Conservation (phyloP, 2,888 invertebrate species). For the Aradus depressus region DNA sequence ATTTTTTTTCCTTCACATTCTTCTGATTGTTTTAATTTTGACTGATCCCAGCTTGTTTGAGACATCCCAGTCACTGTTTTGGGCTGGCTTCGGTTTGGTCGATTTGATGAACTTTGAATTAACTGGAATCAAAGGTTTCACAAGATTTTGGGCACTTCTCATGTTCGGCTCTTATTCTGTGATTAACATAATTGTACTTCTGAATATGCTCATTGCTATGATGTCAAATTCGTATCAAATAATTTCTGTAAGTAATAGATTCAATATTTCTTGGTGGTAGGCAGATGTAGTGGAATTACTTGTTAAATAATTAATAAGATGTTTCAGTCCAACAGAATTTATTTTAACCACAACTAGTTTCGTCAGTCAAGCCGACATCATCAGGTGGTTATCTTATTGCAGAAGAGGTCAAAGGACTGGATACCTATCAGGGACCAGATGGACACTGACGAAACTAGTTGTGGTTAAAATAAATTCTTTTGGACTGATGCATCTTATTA, state of each 20-base stretch:
- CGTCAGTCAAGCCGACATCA: too few relatives aligned
- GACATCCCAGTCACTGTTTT: constrained; percentile 93
- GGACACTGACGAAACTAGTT: too few relatives aligned
- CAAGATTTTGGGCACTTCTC: constrained; percentile 89
- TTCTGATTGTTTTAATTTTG: constrained; percentile 5
- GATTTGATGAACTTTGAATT: constrained; percentile 90
- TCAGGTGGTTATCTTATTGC: too few relatives aligned
- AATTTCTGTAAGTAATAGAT: constrained; percentile 78
- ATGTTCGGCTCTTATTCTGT: constrained; percentile 98
- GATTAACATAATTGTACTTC: constrained; percentile 89
- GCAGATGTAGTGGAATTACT: too few relatives aligned
- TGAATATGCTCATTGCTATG: constrained; percentile 98
- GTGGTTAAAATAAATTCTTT: too few relatives aligned
- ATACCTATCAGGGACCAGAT: too few relatives aligned
- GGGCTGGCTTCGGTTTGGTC: constrained; percentile 94
- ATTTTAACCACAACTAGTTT: too few relatives aligned
- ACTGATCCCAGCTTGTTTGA: constrained; percentile 69
- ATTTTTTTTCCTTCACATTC: constrained; percentile 10
- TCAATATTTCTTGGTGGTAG: too few relatives aligned
- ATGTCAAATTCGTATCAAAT: constrained; percentile 98
- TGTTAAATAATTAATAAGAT: too few relatives aligned
- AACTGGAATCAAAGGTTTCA: constrained; percentile 89
- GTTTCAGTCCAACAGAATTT: too few relatives aligned
- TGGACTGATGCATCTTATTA: too few relatives aligned
- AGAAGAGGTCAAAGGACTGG: too few relatives aligned